A percentile compares a stretch with the other conserved stretches of the same genome.
These are phyloP conservation scores for Falco cherrug DNA, from an alignment of 2,797 vertebrate species.

Conservation along the genomic window DNA sequence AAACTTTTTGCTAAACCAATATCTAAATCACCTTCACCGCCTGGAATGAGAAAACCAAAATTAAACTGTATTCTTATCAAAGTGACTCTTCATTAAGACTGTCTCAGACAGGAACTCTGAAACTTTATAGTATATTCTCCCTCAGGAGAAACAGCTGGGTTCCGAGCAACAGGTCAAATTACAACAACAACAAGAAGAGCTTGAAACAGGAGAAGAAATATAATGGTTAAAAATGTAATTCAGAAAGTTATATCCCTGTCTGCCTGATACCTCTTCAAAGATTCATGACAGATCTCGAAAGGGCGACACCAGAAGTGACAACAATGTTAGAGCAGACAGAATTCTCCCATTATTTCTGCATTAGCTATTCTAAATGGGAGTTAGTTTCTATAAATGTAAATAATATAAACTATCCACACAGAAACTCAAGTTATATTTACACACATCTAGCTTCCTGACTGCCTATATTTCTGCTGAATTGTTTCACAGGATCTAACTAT, in stretches of 20 bases:
- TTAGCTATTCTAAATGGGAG: not conserved
- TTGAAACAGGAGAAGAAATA: not conserved
- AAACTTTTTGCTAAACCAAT: not conserved
- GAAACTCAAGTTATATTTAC: not conserved
- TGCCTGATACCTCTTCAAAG: not conserved
- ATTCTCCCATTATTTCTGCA: not conserved
- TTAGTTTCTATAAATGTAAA: conserved; percentile 6
- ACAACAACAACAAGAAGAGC: not conserved
- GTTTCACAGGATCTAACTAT: not conserved
- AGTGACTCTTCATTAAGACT: not conserved
- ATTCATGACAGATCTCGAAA: not conserved
- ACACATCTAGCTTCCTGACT: not conserved
- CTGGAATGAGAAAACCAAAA: not conserved
- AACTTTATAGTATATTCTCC: not conserved
- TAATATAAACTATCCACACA: not conserved
- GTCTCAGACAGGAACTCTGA: not conserved
- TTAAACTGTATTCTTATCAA: not conserved
- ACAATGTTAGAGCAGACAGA: not conserved
- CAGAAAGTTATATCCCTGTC: not conserved
- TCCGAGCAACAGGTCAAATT: not conserved
- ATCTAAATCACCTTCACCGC: not conserved
- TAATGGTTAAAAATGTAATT: conserved; percentile 1
- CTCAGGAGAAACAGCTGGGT: not conserved
- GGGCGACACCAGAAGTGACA: not conserved
- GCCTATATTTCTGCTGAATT: conserved; percentile 5